phyloP scores from a whole-genome alignment of 2,113 vertebrate species.

The Empidonax alnorum region DNA sequence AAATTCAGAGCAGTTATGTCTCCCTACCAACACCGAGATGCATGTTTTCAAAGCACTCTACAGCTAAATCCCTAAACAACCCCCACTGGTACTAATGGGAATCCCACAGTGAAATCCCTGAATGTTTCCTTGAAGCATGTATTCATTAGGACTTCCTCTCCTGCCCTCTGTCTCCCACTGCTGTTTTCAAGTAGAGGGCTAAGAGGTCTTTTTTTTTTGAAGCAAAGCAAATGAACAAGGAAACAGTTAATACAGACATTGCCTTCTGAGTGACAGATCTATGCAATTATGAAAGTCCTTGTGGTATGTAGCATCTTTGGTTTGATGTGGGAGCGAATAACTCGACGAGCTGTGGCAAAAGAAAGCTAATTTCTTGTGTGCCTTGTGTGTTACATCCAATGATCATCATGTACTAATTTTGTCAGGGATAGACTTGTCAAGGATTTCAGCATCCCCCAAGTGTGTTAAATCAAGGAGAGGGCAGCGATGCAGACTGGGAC shows the following conservation, averaged over 20 bases:
- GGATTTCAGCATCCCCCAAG: background rate
- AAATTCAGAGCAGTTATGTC: background rate
- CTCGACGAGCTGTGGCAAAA: background rate
- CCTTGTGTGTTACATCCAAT: background rate
- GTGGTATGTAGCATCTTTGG: background rate
- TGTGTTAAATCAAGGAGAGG: background rate
- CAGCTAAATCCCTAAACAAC: slow-evolving; percentile 6
- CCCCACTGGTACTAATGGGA: background rate
- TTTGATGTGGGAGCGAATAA: background rate
- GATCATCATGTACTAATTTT: background rate
- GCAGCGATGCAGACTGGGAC: background rate
- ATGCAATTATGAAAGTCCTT: background rate
- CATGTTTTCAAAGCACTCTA: background rate
- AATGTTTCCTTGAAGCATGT: background rate
- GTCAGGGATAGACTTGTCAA: background rate
- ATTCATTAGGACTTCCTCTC: background rate
- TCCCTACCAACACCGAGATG: background rate
- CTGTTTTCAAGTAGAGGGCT: background rate
- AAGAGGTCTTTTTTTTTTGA: background rate
- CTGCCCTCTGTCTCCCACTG: background rate
- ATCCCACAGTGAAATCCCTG: background rate
- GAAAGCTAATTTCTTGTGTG: background rate
- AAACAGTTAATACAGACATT: background rate
- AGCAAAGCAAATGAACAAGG: background rate
- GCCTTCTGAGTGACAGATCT: background rate